These are phyloP conservation scores for Rhinogobio ventralis DNA, from an alignment of 2,797 vertebrate genomes.

Conservation along the genomic window DNA sequence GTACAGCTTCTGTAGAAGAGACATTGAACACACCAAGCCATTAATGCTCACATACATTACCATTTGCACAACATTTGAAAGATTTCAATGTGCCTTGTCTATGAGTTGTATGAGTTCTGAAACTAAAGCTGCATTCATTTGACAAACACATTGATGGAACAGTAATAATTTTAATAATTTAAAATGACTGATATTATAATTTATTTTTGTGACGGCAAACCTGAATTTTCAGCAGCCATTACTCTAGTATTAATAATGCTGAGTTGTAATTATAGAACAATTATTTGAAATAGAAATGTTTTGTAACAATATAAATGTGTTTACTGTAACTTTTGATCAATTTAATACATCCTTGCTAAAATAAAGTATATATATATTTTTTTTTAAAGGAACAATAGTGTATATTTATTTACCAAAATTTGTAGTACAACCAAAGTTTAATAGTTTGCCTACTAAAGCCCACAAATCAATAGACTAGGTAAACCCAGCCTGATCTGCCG, in stretches of 20 bases:
- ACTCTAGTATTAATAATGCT: neutral
- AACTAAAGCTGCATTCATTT: neutral
- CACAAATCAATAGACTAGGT: no score
- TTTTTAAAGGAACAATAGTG: no score
- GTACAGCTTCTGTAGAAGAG: conserved; percentile 59
- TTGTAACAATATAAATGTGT: neutral
- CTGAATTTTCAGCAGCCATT: neutral
- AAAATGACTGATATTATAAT: neutral
- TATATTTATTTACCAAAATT: no score
- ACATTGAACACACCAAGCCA: conserved; percentile 64
- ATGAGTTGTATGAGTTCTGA: neutral
- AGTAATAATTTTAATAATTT: neutral
- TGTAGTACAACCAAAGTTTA: no score
- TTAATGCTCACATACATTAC: neutral
- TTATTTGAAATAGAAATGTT: neutral
- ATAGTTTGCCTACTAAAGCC: neutral
- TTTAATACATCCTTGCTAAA: neutral
- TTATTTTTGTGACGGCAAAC: neutral
- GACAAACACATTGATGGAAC: neutral
- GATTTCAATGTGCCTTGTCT: neutral
- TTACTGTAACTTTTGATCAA: neutral
- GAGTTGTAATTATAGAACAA: neutral
- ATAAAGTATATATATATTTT: no score
- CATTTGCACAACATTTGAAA: neutral
- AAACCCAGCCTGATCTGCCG: no score